A percentile compares a stretch with the other conserved stretches of the same genome.
Conservation (phyloP, 2,797 vertebrate species). For the Bovichtus variegatus region DNA sequence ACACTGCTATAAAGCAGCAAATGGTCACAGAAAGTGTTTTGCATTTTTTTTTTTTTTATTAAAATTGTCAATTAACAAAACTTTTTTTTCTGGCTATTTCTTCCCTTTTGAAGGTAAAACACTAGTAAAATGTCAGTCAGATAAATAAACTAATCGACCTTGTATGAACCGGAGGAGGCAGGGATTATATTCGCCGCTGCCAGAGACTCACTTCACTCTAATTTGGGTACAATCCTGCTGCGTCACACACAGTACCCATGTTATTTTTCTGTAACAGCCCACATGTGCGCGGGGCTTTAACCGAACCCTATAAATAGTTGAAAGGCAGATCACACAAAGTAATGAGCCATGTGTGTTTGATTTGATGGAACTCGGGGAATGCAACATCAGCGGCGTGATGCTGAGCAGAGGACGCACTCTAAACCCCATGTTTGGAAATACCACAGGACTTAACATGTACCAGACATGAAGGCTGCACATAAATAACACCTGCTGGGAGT, state of each 20-base stretch:
- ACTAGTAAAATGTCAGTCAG: too few species aligned
- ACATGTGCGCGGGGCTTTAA: conserved; percentile 42
- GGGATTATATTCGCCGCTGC: conserved; percentile 52
- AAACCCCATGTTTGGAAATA: conserved; percentile 26
- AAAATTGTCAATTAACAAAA: too few species aligned
- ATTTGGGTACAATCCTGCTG: conserved; percentile 38
- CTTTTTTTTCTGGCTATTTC: too few species aligned
- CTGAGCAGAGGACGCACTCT: conserved; percentile 1
- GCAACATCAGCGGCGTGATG: not conserved
- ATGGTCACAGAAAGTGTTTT: too few species aligned
- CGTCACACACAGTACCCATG: not conserved
- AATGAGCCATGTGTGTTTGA: conserved; percentile 49
- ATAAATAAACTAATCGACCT: not conserved
- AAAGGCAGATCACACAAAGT: conserved; percentile 28
- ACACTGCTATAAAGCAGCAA: too few species aligned
- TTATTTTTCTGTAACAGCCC: conserved; percentile 21
- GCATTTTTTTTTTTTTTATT: too few species aligned
- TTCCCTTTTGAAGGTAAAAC: too few species aligned
- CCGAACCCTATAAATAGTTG: conserved; percentile 44
- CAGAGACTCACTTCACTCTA: conserved; percentile 47
- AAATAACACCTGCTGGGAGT: not conserved
- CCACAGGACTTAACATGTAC: not conserved
- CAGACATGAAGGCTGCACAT: conserved; percentile 8
- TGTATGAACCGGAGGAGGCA: conserved; percentile 21
- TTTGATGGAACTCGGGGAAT: conserved; percentile 36